phyloP scores from a whole-genome alignment of 2,797 vertebrate species.

The Luscinia megarhynchos region DNA sequence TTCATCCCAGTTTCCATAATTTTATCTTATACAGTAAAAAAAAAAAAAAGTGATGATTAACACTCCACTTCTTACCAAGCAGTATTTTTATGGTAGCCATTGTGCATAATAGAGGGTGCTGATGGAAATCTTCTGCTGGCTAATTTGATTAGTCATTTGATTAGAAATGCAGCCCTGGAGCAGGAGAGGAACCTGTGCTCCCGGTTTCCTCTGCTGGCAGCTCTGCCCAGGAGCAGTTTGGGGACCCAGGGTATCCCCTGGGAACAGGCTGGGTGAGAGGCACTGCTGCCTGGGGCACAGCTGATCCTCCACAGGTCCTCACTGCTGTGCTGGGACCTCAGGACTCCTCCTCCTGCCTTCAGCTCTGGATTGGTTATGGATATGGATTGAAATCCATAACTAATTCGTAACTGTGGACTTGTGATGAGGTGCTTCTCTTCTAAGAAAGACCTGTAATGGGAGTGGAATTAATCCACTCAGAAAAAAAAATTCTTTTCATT shows the following conservation, averaged over 20 bases:
- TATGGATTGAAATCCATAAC: no score
- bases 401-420: no score
- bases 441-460: neutral
- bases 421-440: neutral
- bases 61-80: neutral
- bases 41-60: neutral
- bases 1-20: neutral
- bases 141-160: neutral
- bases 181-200: neutral
- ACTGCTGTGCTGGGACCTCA: accelerated
- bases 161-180: neutral
- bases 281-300: neutral
- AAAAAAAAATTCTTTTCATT: neutral
- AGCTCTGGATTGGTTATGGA: neutral
- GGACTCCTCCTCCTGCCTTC: neutral
- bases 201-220: neutral
- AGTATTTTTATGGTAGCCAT: neutral
- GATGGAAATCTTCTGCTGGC: neutral
- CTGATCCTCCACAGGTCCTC: neutral
- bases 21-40: neutral
- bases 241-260: neutral
- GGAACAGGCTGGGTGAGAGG: neutral
- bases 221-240: neutral
- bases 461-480: neutral
- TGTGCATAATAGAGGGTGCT: neutral